These are phyloP conservation scores for Athene noctua DNA, from an alignment of 2,113 vertebrate species.

Conservation along the genomic window DNA sequence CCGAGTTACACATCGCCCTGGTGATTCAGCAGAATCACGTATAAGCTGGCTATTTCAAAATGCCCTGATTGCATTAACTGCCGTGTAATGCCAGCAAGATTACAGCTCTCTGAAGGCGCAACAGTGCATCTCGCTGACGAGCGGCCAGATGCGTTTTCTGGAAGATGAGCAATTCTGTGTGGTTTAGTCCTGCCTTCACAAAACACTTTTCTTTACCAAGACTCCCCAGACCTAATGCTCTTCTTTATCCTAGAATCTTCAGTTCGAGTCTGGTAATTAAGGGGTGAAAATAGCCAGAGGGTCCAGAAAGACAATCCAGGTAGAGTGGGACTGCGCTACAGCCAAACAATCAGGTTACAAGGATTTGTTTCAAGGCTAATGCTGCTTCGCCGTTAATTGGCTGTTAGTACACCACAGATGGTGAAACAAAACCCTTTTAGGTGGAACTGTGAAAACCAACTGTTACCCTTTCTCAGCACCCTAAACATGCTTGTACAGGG, in stretches of 20 bases:
- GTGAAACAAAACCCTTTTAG: slow-evolving; percentile 13
- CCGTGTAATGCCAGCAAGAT: not conserved
- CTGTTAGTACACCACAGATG: not conserved
- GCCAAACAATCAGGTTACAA: not conserved
- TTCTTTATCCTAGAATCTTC: not conserved
- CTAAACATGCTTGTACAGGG: not conserved
- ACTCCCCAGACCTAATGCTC: not conserved
- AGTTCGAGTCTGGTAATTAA: not conserved
- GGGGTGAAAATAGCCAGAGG: not conserved
- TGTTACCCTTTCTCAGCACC: slow-evolving; percentile 3
- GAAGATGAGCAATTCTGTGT: not conserved
- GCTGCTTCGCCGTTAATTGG: not conserved
- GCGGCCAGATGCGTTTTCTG: not conserved
- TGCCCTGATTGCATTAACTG: not conserved
- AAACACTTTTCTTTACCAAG: not conserved
- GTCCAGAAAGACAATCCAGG: not conserved
- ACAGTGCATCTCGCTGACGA: not conserved
- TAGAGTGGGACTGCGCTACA: not conserved
- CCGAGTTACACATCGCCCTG: not conserved
- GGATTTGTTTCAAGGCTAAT: slow-evolving; percentile 1
- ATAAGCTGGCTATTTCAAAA: not conserved
- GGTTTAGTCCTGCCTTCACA: not conserved
- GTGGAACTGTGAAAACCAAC: not conserved
- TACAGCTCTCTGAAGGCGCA: not conserved
- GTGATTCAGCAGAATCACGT: not conserved